Conservation (phyloP, 2,797 vertebrate species). For the Lateolabrax maculatus region DNA sequence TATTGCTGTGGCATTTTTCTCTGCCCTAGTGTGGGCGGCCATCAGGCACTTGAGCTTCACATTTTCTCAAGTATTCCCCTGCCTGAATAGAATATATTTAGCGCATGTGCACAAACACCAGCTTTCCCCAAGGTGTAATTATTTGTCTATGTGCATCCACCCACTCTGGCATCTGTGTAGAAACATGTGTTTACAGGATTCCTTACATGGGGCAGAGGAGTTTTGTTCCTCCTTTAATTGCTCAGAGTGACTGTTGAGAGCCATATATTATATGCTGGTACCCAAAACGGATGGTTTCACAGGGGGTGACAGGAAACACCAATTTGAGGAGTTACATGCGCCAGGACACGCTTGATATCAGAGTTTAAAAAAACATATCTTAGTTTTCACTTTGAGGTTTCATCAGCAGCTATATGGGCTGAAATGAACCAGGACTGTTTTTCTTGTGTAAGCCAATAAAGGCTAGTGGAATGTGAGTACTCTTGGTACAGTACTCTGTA, state of each 20-base stretch:
- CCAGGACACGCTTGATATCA: neutral
- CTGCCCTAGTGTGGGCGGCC: conserved; percentile 42
- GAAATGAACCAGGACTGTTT: conserved; percentile 1
- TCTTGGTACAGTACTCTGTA: neutral
- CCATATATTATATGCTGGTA: conserved; percentile 23
- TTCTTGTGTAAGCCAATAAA: neutral
- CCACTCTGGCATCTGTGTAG: conserved; percentile 47
- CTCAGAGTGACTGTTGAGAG: conserved; percentile 15
- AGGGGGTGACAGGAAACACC: conserved; percentile 11
- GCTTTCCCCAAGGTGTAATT: conserved; percentile 55
- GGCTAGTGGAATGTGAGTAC: neutral
- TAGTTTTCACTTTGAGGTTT: neutral
- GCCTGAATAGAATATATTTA: conserved; percentile 55
- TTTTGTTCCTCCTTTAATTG: conserved; percentile 44
- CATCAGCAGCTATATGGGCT: neutral
- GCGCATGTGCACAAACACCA: conserved; percentile 43
- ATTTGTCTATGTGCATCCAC: conserved; percentile 65
- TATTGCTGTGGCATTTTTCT: conserved; percentile 39
- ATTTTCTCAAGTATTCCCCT: conserved; percentile 44
- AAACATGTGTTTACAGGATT: conserved; percentile 52
- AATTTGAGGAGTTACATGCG: neutral
- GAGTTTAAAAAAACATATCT: neutral
- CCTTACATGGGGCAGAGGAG: conserved; percentile 15
- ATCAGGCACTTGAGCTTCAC: conserved; percentile 28
- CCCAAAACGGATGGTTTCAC: conserved; percentile 18